Conservation (phyloP, 2,113 vertebrate genomes). For the Amazona vittata region DNA sequence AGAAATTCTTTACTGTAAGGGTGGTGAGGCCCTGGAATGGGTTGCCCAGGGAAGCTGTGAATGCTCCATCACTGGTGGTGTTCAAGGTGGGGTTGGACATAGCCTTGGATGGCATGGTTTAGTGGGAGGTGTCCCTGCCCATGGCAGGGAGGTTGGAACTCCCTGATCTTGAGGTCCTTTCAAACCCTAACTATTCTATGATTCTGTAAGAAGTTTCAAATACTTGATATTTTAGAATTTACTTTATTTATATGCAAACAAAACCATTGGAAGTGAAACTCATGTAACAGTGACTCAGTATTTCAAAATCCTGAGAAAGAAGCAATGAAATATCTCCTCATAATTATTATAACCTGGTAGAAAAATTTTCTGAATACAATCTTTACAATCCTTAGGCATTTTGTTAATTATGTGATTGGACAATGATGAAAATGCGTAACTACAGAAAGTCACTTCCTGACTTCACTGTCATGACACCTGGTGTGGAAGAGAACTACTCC, state of each 20-base stretch:
- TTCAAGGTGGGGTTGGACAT: too few relatives aligned
- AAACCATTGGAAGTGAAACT: not conserved
- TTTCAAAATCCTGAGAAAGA: not conserved
- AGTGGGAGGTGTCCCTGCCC: too few relatives aligned
- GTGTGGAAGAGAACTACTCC: not conserved
- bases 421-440: conserved; percentile 2
- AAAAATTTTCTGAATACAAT: conserved; percentile 19
- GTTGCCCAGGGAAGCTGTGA: too few relatives aligned
- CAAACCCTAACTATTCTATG: too few relatives aligned
- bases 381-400: not conserved
- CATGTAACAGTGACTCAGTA: not conserved
- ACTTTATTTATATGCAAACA: conserved; percentile 7
- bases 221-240: not conserved
- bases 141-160: too few relatives aligned
- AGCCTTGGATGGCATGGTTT: too few relatives aligned
- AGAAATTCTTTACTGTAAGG: too few relatives aligned
- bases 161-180: too few relatives aligned
- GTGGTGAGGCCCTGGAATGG: too few relatives aligned
- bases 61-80: too few relatives aligned
- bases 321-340: not conserved
- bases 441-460: not conserved
- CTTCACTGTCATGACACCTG: not conserved
- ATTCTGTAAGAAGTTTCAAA: not conserved
- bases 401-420: not conserved
- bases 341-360: not conserved